phyloP scores from a whole-genome alignment of 1,140 invertebrate genomes.

The Eciton burchellii region DNA sequence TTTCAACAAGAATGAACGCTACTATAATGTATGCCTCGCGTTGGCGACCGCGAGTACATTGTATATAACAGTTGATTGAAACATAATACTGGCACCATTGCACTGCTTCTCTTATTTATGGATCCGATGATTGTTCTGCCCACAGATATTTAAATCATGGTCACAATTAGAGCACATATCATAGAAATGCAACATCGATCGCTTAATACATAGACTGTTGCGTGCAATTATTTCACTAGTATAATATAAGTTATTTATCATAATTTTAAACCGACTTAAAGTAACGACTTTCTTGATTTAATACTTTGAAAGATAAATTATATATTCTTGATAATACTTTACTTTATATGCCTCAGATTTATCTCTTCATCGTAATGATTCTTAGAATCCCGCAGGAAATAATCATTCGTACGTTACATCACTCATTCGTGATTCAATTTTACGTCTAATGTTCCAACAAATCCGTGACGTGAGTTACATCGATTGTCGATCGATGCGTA shows the following conservation, averaged over 20 bases:
- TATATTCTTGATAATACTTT: too few relatives aligned
- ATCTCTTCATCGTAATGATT: too few relatives aligned
- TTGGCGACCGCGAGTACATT: background rate
- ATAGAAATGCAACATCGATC: constrained; percentile 12
- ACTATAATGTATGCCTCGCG: too few relatives aligned
- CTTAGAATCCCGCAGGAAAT: too few relatives aligned
- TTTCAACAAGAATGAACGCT: too few relatives aligned
- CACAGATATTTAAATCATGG: constrained; percentile 1
- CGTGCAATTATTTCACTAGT: background rate
- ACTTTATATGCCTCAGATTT: too few relatives aligned
- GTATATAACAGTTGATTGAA: constrained; percentile 19
- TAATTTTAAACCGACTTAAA: background rate
- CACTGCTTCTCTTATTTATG: background rate
- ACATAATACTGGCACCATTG: background rate
- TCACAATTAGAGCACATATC: constrained; percentile 1
- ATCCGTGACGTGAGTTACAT: background rate
- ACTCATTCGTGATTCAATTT: too few relatives aligned
- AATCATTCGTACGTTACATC: too few relatives aligned
- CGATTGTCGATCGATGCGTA: background rate
- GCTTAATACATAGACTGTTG: background rate
- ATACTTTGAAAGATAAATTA: background rate
- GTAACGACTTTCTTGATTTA: background rate
- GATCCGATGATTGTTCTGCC: background rate
- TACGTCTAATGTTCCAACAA: background rate
- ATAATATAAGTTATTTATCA: too few relatives aligned